Conservation (phyloP, 2,888 invertebrate species). For the Poecilobothrus nobilitatus region DNA sequence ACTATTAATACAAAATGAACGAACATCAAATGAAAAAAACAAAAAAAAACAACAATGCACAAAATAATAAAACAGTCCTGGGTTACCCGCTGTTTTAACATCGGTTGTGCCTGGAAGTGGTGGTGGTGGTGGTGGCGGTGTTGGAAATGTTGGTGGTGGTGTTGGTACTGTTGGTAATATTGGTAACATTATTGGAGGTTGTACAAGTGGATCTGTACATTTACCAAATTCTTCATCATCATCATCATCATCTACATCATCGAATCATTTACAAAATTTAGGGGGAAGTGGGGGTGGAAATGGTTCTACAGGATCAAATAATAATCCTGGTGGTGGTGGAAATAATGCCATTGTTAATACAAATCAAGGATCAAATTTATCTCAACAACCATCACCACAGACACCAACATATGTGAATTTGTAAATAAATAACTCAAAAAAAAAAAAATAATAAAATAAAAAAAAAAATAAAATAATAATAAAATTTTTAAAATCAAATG, state of each 20-base stretch:
- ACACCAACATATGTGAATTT: slow-evolving; percentile 92
- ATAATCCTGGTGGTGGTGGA: slow-evolving; percentile 15
- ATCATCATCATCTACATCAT: slow-evolving; percentile 39
- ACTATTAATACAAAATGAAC: no score
- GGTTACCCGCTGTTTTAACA: slow-evolving; percentile 31
- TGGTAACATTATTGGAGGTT: slow-evolving; percentile 40
- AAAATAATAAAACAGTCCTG: slow-evolving; percentile 21
- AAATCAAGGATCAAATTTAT: slow-evolving; percentile 47
- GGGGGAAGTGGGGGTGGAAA: slow-evolving; percentile 13
- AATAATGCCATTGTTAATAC: slow-evolving; percentile 28
- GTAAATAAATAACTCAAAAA: slow-evolving; percentile 23
- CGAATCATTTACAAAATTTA: slow-evolving; percentile 36
- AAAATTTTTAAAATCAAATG: neutral
- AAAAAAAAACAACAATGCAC: slow-evolving; percentile 7
- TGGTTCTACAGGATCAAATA: slow-evolving; percentile 22
- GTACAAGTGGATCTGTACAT: slow-evolving; percentile 35
- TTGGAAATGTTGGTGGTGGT: slow-evolving; percentile 50
- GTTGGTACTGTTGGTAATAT: slow-evolving; percentile 17
- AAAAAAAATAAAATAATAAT: slow-evolving; percentile 11
- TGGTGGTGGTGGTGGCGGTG: slow-evolving; percentile 45
- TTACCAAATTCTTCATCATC: slow-evolving; percentile 38
- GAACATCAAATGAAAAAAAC: no score
- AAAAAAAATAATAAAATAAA: slow-evolving; percentile 10
- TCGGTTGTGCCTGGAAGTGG: slow-evolving; percentile 38
- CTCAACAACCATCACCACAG: slow-evolving; percentile 56